Evolutionary conservation across 2,888 invertebrate species (phyloP).

Genomic region (Diloba caeruleocephala): DNA sequence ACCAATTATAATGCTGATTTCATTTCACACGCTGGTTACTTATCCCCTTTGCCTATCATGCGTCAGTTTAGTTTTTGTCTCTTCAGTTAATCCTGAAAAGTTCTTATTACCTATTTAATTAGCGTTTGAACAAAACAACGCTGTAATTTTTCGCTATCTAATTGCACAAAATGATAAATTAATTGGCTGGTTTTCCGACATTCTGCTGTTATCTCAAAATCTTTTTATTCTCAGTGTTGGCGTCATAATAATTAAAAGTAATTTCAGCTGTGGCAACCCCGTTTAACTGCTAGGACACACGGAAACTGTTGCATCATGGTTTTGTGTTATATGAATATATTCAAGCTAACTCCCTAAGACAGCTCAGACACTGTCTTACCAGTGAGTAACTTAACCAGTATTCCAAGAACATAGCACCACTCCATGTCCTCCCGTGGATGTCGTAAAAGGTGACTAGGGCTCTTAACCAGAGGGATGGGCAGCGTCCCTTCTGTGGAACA

Average conservation of each 20-base stretch:
- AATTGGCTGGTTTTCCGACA: conserved; percentile 46
- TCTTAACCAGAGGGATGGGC: no score
- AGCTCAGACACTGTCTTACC: no score
- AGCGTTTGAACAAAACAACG: not conserved
- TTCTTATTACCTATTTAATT: not conserved
- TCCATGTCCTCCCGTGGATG: no score
- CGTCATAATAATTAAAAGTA: conserved; percentile 53
- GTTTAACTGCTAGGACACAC: conserved; percentile 21
- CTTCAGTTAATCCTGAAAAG: not conserved
- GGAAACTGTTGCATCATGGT: conserved; percentile 37
- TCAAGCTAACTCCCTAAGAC: conserved; percentile 10
- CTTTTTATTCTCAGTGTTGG: conserved; percentile 51
- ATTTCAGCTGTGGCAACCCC: conserved; percentile 51
- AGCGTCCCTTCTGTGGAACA: no score
- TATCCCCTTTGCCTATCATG: no score
- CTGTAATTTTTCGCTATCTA: not conserved
- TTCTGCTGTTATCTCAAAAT: conserved; percentile 46
- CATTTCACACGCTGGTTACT: no score
- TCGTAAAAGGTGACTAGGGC: no score
- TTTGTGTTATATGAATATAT: conserved; percentile 19
- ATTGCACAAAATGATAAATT: conserved; percentile 44
- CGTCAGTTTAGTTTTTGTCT: not conserved
- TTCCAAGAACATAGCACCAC: no score
- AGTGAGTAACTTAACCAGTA: no score
- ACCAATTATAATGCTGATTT: no score